Conservation (phyloP, 1,140 invertebrate genomes). For the Caerostris extrusa region DNA sequence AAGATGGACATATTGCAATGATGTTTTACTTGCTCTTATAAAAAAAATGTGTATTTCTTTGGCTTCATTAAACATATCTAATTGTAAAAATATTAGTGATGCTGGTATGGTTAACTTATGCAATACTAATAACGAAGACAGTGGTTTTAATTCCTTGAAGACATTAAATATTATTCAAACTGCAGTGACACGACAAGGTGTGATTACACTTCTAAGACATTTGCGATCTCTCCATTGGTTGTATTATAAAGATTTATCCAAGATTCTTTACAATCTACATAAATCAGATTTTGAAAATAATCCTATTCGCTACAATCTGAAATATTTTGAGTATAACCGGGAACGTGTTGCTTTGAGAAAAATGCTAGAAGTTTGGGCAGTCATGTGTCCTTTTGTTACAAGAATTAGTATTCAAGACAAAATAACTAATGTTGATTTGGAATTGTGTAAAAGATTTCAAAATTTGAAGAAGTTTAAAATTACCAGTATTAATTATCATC, state of each 20-base stretch:
- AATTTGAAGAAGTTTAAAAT: constrained; percentile 31
- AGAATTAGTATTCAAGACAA: constrained; percentile 16
- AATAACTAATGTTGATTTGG: not conserved
- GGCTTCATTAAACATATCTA: not conserved
- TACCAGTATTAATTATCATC: not conserved
- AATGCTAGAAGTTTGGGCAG: constrained; percentile 32
- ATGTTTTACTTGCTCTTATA: not conserved
- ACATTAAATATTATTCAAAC: constrained; percentile 39
- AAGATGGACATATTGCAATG: not conserved
- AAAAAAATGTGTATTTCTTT: constrained; percentile 10
- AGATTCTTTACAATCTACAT: not conserved
- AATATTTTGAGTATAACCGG: not conserved
- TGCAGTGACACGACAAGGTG: not conserved
- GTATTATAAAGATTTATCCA: not conserved
- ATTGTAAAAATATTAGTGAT: constrained; percentile 29
- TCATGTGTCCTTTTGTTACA: constrained; percentile 30
- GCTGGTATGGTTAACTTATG: not conserved
- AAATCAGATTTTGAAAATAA: not conserved
- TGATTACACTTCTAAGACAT: not conserved
- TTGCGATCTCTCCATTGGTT: constrained; percentile 24
- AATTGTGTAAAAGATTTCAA: not conserved
- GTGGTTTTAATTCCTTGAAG: not conserved
- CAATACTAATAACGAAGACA: not conserved
- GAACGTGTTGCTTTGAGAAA: not conserved
- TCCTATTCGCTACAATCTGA: constrained; percentile 6